Percentiles rank a stretch among this genome's conserved stretches.
Conservation (phyloP, 1,140 invertebrate species). For the Drosophila willistoni region DNA sequence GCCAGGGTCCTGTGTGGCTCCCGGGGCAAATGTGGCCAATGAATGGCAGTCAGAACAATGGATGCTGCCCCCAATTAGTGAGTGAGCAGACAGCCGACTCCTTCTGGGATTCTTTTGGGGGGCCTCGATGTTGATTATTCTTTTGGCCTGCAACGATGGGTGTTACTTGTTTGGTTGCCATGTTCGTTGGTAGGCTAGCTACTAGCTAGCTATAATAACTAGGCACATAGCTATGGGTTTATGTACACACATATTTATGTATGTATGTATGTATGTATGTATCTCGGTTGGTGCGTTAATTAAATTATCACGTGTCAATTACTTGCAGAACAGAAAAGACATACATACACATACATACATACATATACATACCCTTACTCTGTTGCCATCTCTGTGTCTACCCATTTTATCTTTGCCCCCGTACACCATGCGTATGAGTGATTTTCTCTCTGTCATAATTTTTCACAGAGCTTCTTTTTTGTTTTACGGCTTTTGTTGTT, state of each 20-base stretch:
- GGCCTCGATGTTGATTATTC: slow-evolving; percentile 37
- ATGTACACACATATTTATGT: no score
- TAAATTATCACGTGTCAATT: slow-evolving; percentile 81
- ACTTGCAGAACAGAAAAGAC: slow-evolving; percentile 48
- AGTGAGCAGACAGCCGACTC: slow-evolving; percentile 17
- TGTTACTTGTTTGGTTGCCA: slow-evolving; percentile 36
- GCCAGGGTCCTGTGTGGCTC: slow-evolving; percentile 24
- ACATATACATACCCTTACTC: not conserved
- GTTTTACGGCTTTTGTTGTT: not conserved
- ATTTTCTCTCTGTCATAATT: slow-evolving; percentile 61
- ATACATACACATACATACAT: not conserved
- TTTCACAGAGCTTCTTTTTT: slow-evolving; percentile 28
- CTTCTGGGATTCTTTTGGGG: slow-evolving; percentile 21
- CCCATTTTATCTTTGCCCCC: slow-evolving; percentile 40
- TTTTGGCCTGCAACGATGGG: slow-evolving; percentile 44
- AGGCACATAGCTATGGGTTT: slow-evolving; percentile 28
- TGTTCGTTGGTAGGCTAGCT: slow-evolving; percentile 19
- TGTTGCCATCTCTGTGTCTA: not conserved
- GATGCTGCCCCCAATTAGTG: slow-evolving; percentile 30
- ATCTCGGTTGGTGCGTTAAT: slow-evolving; percentile 62
- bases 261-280: not conserved
- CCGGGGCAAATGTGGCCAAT: slow-evolving; percentile 30
- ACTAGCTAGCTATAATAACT: slow-evolving; percentile 21
- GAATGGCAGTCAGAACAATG: slow-evolving; percentile 47
- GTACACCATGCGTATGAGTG: slow-evolving; percentile 63